Base-by-base conservation (phyloP, 2,113 vertebrate genomes). In the Gorsachius goisagi region DNA sequence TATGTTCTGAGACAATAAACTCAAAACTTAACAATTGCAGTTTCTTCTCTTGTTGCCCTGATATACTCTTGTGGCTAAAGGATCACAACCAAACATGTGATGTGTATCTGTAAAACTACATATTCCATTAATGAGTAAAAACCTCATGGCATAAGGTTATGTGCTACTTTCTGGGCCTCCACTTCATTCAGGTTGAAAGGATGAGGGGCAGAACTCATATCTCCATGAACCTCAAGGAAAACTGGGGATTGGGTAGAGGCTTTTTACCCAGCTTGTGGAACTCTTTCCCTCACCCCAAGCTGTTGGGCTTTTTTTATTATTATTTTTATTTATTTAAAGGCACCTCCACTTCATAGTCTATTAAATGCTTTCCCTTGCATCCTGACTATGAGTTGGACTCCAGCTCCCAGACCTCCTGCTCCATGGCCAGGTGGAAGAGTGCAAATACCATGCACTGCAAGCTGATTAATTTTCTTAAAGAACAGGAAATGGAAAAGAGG, bases 201-300 rank as follows among this genome's bases (percentile, higher is more conserved):
- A 18, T 53, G 4, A 1, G 9, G 5, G 3, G 1, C 6, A 91
- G 39, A 84, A 56, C 7, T 37, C 27, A 0, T 19, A 26, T 35
- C 21, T 69, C 15, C 23, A 26, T 45, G 37, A 85, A 32, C 13
- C 9, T 37, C 24, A 23, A 14, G 21, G 24, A 84, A 53, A 15
- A 12, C 0, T 37, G 22, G 2, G 16, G 8, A 8, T 19, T 11
- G 8, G 16, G 6, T 2, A 21, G 11, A 4, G 4, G 9, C 10
- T 19, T 87, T 71, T 39, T 53, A 9, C 27, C 13, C 24, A n/a
- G 30, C 12, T 27, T 82, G 8, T 78, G 47, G 22, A 63, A 18
- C 6, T 64, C 41, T 87, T 76, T 79, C 10, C n/a, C 15, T 69
- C 18, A 47, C 6, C 19, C 12, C 17, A n/a, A 12, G 19, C 6